These are phyloP conservation scores for Leguminivora glycinivorella DNA, from an alignment of 1,140 invertebrate species.

Conservation along the genomic window DNA sequence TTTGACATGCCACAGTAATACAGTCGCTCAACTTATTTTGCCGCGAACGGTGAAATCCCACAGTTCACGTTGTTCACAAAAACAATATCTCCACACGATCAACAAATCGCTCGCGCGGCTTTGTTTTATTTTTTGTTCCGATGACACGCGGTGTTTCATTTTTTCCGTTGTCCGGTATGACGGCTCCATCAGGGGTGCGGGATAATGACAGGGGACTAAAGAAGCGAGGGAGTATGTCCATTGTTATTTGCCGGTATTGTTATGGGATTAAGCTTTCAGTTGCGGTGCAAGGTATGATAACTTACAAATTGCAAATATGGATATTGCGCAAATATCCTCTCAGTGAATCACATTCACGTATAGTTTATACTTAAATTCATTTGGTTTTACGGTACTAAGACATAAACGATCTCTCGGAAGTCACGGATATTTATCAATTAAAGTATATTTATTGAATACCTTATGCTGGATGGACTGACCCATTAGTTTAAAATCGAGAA, in stretches of 20 bases:
- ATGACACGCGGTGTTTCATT: conserved; percentile 27
- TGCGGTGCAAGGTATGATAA: background rate
- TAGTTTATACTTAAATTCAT: too few relatives aligned
- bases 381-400: too few relatives aligned
- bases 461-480: background rate
- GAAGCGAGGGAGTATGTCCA: conserved; percentile 31
- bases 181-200: conserved; percentile 47
- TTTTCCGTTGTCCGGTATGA: conserved; percentile 41
- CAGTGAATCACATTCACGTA: background rate
- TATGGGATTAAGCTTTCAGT: conserved; percentile 21
- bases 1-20: background rate
- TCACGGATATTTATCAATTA: background rate
- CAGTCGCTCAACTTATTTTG: background rate
- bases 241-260: conserved; percentile 11
- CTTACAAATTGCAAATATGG: background rate
- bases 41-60: conserved; percentile 2
- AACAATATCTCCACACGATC: conserved; percentile 10
- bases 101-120: conserved; percentile 36
- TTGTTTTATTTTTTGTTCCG: conserved; percentile 39
- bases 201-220: conserved; percentile 48
- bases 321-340: background rate
- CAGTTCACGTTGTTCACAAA: background rate
- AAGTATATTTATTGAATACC: background rate
- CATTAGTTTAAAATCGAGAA: background rate
- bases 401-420: background rate